Conservation (phyloP, 2,888 invertebrate genomes). For the Drosophila fungiperda region DNA sequence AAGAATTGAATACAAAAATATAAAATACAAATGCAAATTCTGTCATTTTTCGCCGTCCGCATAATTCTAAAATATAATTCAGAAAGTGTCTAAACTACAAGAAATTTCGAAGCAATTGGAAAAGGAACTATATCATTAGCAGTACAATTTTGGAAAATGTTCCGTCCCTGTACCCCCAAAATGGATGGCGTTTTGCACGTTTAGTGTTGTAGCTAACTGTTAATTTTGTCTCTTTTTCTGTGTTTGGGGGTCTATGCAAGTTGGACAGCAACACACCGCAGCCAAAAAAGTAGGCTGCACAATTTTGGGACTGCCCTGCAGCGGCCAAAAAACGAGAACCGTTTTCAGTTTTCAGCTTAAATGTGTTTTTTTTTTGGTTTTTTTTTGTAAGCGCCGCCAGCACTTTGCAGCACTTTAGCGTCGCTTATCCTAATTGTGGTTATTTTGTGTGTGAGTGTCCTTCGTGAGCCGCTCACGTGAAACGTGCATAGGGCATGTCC, state of each 20-base stretch:
- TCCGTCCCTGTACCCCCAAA: slow-evolving; percentile 33
- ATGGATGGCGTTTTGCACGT: slow-evolving; percentile 54
- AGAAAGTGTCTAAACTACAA: not conserved
- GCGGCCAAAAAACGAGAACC: slow-evolving; percentile 31
- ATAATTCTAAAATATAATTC: not conserved
- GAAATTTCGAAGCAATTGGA: not conserved
- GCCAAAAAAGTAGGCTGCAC: slow-evolving; percentile 58
- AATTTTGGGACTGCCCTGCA: slow-evolving; percentile 58
- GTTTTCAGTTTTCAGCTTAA: slow-evolving; percentile 51
- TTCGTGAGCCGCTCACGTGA: slow-evolving; percentile 63
- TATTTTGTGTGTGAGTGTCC: slow-evolving; percentile 60
- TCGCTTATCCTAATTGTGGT: slow-evolving; percentile 78
- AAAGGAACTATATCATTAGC: slow-evolving; percentile 9
- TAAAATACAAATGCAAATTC: not conserved
- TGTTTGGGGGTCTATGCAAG: slow-evolving; percentile 39
- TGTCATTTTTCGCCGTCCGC: too few species aligned
- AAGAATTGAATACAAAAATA: not conserved
- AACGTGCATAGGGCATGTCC: slow-evolving; percentile 63
- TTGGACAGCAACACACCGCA: slow-evolving; percentile 5
- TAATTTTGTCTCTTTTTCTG: slow-evolving; percentile 55
- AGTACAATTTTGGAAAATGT: not conserved
- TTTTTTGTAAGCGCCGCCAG: slow-evolving; percentile 54
- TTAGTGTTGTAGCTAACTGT: slow-evolving; percentile 60
- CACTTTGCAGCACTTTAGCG: slow-evolving; percentile 68
- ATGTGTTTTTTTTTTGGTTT: slow-evolving; percentile 29